Evolutionary conservation across 2,113 vertebrate species (phyloP), one percentile per base, ranked within the genome.

Genomic region (Thamnophis sirtalis): DNA sequence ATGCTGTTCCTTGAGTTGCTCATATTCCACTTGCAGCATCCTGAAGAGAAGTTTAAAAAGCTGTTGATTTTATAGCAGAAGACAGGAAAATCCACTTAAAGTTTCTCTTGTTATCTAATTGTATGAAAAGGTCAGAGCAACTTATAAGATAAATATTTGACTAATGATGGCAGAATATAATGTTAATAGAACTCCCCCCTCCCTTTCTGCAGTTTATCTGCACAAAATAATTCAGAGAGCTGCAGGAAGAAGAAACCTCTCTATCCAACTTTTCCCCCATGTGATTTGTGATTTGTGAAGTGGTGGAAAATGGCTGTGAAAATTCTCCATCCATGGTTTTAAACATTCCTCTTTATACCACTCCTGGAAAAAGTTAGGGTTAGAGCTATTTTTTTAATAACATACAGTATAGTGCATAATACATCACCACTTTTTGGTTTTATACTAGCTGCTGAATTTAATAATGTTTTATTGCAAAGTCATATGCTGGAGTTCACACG

Each of bases 1-100:
- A 19, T 99, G 98, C 95, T 99, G 99, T 84, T 98, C 98, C 94
- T 98, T 98, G 88, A 99, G 97, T 93, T 99, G 98, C 91, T 99
- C 98, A 0, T 99, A 99, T 95, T 99, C 99, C 94, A 97, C 96
- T 95, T 99, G 98, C 49, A 99, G 97, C 73, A 89, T 97, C 97
- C 99, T 99, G 95, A 89, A 1, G 55, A 0, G 5, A 90, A 93
- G 88, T 87, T 93, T 89, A 86, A 93, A 10, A 48, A 38, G 89
- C 24, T 55, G 55, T 21, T 68, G 33, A 89, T 48, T 95, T 21
- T 84, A 91, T 22, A 26, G 15, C 0, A 49, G 49, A 0, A 3
- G 6, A 0, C 1, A 24, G 2, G 0, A n/a, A 38, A 89, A 91
- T 90, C 1, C 10, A 88, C 92, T 89, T 28, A 84, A 91, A 88